Evolutionary conservation across 2,113 vertebrate genomes (phyloP).

Genomic region (Ochotona princeps): DNA sequence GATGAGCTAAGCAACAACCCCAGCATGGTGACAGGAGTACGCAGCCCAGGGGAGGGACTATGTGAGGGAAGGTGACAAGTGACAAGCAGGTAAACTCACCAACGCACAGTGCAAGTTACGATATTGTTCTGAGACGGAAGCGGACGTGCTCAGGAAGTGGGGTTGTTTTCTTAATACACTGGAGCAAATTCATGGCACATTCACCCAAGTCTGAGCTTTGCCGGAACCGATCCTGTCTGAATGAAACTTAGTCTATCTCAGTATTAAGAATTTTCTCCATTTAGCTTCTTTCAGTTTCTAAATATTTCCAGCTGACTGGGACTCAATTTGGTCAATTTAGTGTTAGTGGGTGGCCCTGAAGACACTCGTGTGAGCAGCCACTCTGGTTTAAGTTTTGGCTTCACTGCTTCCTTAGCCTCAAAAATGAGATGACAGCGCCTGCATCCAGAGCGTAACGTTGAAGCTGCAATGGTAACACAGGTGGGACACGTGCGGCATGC

Average conservation of each 20-base stretch:
- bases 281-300: neutral
- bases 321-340: neutral
- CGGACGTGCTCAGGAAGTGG: neutral
- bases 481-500: neutral
- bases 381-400: neutral
- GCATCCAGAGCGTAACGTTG: accelerated
- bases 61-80: neutral
- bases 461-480: neutral
- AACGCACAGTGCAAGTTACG: neutral
- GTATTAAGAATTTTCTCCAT: neutral
- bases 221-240: neutral
- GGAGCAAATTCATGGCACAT: neutral
- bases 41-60: neutral
- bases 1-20: neutral
- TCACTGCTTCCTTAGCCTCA: neutral
- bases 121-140: neutral
- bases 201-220: neutral
- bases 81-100: neutral
- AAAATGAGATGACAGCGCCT: neutral
- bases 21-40: neutral
- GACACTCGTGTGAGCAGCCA: neutral
- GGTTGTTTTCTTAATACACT: neutral
- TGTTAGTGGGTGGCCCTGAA: neutral
- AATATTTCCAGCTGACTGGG: neutral
- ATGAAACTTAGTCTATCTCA: neutral